Base-by-base conservation (phyloP, 2,113 vertebrate genomes). In the Hemiprocne comata region DNA sequence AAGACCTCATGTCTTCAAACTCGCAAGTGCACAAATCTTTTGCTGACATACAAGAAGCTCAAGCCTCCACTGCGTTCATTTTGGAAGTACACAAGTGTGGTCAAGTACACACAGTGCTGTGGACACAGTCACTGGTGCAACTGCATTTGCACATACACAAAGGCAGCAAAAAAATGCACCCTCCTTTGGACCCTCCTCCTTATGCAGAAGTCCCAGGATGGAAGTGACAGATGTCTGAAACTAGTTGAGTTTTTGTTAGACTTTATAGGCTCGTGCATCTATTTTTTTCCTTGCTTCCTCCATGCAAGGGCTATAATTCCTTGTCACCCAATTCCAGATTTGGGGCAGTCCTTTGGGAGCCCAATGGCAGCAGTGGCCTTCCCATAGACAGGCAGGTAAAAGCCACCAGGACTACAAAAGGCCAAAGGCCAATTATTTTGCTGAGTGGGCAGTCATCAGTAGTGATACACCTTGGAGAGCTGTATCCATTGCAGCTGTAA, bases 401-500 rank as follows among this genome's bases (percentile, higher is more conserved):
- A 86, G 72, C 36, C 69, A 74, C 33, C n/a, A 67, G 31, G 54
- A 29, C 60, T 66, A 19, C 26, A 57, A 65, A 90, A 92, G 58
- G 46, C 78, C 78, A 75, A 81, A 91, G 62, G 80, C 67, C 55
- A 57, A 19, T 81, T 62, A 53, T 83, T 96, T 86, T 94, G 62
- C 44, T 87, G 80, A 93, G 76, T 74, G 73, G 69, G 24, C 1
- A 1, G 70, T 94, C 94, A 50, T 50, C 44, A 58, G 62, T 93
- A 93, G 78, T 57, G 70, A 54, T 93, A 86, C 48, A 81, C 82
- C 81, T 94, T 61, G 55, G 62, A 69, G 70, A 90, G 60, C 70
- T 73, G 65, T 94, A 70, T 93, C 85, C 1, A 0, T 93, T 69
- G 57, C 91, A 58, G 79, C 85, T 91, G 65, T 95, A 96, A 94